These are phyloP conservation scores for Montipora foliosa DNA, from an alignment of 64 coral and sea anemone genomes.

Conservation along the genomic window DNA sequence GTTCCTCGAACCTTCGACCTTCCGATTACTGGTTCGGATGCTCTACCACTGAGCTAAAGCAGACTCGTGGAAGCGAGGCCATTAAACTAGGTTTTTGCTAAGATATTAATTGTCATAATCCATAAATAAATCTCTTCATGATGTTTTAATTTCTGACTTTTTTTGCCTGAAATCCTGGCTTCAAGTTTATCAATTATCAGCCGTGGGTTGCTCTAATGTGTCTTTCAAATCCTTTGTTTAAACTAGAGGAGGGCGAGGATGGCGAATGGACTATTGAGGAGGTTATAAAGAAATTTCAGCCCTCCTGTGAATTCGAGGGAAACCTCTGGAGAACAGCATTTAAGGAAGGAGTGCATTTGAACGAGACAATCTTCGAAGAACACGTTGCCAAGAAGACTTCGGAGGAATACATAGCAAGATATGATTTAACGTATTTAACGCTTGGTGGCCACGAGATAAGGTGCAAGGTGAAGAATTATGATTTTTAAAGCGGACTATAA, in stretches of 20 bases:
- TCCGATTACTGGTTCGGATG: too few relatives aligned
- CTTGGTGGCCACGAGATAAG: not conserved
- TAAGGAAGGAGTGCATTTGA: not conserved
- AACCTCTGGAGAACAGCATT: not conserved
- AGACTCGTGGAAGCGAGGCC: too few relatives aligned
- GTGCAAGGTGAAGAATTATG: not conserved
- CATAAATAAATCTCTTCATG: too few relatives aligned
- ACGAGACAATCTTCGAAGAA: not conserved
- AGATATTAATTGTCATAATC: too few relatives aligned
- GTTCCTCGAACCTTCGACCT: too few relatives aligned
- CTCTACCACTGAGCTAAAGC: too few relatives aligned
- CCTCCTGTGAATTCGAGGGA: not conserved
- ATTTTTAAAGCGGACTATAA: too few relatives aligned
- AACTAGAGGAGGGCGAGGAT: not conserved
- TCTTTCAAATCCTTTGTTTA: not conserved
- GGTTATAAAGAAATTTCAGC: not conserved
- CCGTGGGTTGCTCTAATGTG: too few relatives aligned
- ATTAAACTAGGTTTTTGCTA: too few relatives aligned
- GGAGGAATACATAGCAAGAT: constrained; percentile 12
- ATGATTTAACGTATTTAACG: constrained; percentile 3
- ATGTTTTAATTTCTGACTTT: too few relatives aligned
- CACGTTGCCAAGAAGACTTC: not conserved
- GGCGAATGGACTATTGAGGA: not conserved
- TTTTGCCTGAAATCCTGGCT: too few relatives aligned
- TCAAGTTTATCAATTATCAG: too few relatives aligned